These are phyloP conservation scores for Callopanchax toddi DNA, from an alignment of 2,113 vertebrate genomes.

Conservation along the genomic window DNA sequence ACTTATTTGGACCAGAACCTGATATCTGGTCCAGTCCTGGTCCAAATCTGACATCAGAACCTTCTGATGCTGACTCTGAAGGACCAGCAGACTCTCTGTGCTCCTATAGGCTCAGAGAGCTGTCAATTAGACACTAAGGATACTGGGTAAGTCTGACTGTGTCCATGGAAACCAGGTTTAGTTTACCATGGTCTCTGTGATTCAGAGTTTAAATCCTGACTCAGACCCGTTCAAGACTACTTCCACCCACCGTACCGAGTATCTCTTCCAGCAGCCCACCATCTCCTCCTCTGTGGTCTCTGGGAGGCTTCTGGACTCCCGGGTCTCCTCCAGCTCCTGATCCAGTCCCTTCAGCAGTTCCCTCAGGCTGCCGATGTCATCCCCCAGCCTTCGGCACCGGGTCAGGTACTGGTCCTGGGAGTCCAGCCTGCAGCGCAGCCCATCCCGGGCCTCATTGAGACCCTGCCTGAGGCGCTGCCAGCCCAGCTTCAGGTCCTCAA, in stretches of 20 bases:
- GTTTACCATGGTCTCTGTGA: too few species aligned
- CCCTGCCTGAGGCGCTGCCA: slow-evolving; percentile 83
- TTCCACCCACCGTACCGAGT: slow-evolving; percentile 70
- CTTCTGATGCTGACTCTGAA: too few species aligned
- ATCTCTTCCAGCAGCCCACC: slow-evolving; percentile 84
- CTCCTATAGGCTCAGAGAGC: neutral
- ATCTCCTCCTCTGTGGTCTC: slow-evolving; percentile 82
- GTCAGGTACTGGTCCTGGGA: slow-evolving; percentile 77
- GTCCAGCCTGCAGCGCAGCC: slow-evolving; percentile 74
- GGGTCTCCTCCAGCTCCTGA: slow-evolving; percentile 73
- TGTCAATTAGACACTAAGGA: neutral
- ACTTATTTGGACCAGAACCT: too few species aligned
- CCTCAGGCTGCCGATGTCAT: slow-evolving; percentile 77
- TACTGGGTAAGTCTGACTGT: too few species aligned
- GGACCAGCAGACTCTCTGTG: too few species aligned
- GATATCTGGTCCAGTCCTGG: too few species aligned
- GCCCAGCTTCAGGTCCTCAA: slow-evolving; percentile 81
- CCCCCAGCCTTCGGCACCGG: slow-evolving; percentile 76
- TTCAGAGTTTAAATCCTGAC: too few species aligned
- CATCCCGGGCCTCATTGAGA: slow-evolving; percentile 75
- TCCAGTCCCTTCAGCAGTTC: slow-evolving; percentile 78
- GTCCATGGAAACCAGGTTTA: too few species aligned
- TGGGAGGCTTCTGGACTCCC: slow-evolving; percentile 29
- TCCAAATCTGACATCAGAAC: too few species aligned
- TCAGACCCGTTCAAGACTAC: neutral